A percentile compares a stretch with the other conserved stretches of the same genome.
These are phyloP conservation scores for Plutella xylostella DNA, from an alignment of 2,888 invertebrate species.

Conservation along the genomic window DNA sequence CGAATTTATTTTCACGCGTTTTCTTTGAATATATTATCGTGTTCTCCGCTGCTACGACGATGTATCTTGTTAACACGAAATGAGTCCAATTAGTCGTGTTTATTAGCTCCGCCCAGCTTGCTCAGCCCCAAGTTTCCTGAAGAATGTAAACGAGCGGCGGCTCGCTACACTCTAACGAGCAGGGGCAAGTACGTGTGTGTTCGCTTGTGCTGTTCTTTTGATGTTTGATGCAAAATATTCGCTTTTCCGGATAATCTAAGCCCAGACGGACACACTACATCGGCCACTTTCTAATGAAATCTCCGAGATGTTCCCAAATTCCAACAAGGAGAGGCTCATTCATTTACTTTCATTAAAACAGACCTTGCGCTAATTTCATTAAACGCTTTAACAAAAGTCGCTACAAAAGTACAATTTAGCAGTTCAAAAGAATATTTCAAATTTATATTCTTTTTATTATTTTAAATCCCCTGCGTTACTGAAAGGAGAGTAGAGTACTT, in stretches of 20 bases:
- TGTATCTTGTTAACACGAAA: too few relatives aligned
- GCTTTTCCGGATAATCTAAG: too few relatives aligned
- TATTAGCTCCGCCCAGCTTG: too few relatives aligned
- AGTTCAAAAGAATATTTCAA: background rate
- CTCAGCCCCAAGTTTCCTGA: too few relatives aligned
- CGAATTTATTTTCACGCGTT: background rate
- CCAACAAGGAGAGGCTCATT: background rate
- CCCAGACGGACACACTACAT: too few relatives aligned
- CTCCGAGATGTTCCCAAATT: background rate
- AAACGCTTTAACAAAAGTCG: constrained; percentile 1
- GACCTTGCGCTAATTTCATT: constrained; percentile 1
- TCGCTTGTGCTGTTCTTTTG: too few relatives aligned
- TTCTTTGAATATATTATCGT: background rate
- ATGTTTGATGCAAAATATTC: background rate
- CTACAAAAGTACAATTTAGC: constrained; percentile 1
- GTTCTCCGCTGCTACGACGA: too few relatives aligned
- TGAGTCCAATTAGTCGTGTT: too few relatives aligned
- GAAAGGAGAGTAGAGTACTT: background rate
- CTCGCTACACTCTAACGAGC: too few relatives aligned
- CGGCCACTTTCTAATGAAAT: background rate
- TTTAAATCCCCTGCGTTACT: background rate
- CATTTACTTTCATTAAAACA: constrained; percentile 2
- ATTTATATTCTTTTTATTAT: background rate
- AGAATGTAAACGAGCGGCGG: too few relatives aligned
- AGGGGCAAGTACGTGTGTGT: too few relatives aligned